Conservation (phyloP, 2,797 vertebrate genomes). For the Labeo calbasu region DNA sequence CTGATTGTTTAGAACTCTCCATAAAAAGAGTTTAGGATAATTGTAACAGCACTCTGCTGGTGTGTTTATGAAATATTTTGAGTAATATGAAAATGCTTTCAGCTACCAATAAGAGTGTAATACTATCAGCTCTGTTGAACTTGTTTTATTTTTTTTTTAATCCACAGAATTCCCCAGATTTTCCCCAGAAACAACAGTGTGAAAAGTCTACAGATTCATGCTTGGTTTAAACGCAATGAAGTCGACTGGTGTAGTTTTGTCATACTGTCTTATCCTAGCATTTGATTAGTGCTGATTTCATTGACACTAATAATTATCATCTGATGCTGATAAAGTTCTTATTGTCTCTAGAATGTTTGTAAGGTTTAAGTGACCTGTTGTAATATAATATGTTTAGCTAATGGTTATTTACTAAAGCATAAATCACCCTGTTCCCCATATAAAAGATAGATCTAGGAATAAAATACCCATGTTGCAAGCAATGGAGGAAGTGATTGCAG, state of each 20-base stretch:
- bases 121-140: not conserved
- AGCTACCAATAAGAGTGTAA: not conserved
- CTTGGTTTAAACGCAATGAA: not conserved
- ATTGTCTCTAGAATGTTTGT: not conserved
- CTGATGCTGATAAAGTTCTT: not conserved
- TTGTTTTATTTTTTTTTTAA: not conserved
- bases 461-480: conserved; percentile 55
- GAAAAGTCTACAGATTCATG: not conserved
- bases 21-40: not conserved
- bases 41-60: not conserved
- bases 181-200: not conserved
- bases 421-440: conserved; percentile 59
- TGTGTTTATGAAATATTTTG: conserved; percentile 6
- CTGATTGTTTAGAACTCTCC: not conserved
- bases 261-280: not conserved
- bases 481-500: conserved; percentile 64
- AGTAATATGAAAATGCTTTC: conserved; percentile 7
- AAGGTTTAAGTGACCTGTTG: conserved; percentile 1
- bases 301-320: not conserved
- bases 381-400: conserved; percentile 50
- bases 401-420: conserved; percentile 59
- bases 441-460: conserved; percentile 50
- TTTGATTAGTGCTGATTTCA: not conserved
- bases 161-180: not conserved
- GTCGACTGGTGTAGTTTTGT: not conserved